Evolutionary conservation across 2,797 vertebrate species (phyloP).

Genomic region (Microctenopoma lineatum): DNA sequence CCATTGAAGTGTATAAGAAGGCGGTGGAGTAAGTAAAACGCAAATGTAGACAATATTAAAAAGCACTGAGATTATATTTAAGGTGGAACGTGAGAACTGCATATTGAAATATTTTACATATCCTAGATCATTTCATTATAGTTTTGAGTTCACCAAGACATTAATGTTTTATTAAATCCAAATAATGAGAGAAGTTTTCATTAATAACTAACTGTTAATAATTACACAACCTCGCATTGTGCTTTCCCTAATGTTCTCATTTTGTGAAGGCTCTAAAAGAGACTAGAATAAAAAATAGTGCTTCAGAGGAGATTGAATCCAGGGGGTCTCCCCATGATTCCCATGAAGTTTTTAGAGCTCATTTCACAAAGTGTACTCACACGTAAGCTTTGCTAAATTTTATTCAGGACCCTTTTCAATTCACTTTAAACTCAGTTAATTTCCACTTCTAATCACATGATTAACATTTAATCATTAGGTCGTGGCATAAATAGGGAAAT

Average conservation of each 20-base stretch:
- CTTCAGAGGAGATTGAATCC: constrained; percentile 1
- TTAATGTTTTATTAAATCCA: constrained; percentile 7
- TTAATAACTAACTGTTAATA: constrained; percentile 13
- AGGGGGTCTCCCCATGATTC: constrained; percentile 1
- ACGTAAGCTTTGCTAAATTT: constrained; percentile 34
- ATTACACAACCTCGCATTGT: constrained; percentile 6
- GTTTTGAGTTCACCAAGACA: constrained; percentile 1
- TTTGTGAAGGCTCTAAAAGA: not conserved
- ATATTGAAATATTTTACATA: not conserved
- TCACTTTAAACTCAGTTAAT: constrained; percentile 40
- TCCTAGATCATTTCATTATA: not conserved
- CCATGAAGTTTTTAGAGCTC: constrained; percentile 16
- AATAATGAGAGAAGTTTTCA: not conserved
- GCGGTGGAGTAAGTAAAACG: constrained; percentile 90
- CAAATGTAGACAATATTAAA: not conserved
- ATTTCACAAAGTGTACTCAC: constrained; percentile 27
- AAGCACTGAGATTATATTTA: constrained; percentile 1
- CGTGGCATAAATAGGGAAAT: constrained; percentile 62
- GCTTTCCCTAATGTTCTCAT: constrained; percentile 5
- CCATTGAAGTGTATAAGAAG: constrained; percentile 91
- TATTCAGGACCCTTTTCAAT: constrained; percentile 18
- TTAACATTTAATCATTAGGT: constrained; percentile 64
- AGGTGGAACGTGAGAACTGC: not conserved
- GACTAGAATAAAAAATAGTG: not conserved
- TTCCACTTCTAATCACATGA: constrained; percentile 41